A percentile compares a stretch with the other conserved stretches of the same genome.
Conservation (phyloP, 2,888 invertebrate species). For the Bombyx huttoni region DNA sequence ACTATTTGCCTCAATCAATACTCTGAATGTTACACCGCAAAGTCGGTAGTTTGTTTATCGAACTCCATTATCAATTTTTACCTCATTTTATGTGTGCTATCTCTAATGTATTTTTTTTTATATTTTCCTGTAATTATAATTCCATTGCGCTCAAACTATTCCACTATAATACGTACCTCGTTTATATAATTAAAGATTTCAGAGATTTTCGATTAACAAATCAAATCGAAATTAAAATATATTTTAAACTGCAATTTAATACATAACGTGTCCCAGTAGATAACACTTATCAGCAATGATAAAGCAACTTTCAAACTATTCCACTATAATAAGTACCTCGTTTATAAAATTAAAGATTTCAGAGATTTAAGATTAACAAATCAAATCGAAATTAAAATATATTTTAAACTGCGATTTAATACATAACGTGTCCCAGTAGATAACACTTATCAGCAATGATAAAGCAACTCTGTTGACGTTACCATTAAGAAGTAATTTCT, state of each 20-base stretch:
- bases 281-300: slow-evolving; percentile 57
- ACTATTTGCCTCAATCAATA: not conserved
- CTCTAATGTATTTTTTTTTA: not conserved
- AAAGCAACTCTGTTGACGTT: slow-evolving; percentile 61
- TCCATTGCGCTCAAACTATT: too few species aligned
- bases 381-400: not conserved
- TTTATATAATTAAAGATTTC: too few species aligned
- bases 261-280: slow-evolving; percentile 33
- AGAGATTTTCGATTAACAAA: not conserved
- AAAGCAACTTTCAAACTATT: too few species aligned
- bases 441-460: slow-evolving; percentile 57
- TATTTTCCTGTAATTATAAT: too few species aligned
- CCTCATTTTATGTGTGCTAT: not conserved
- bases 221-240: not conserved
- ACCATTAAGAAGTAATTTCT: slow-evolving; percentile 32
- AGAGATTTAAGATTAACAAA: not conserved
- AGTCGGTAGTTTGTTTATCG: not conserved
- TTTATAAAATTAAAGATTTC: too few species aligned
- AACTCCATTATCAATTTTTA: not conserved
- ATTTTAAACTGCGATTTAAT: not conserved
- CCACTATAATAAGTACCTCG: too few species aligned
- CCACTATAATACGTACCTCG: too few species aligned
- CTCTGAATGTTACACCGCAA: not conserved
- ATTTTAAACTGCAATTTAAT: not conserved
- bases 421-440: slow-evolving; percentile 33